These are phyloP conservation scores for Drosophila sucinea DNA, from an alignment of 1,140 invertebrate genomes.

Conservation along the genomic window DNA sequence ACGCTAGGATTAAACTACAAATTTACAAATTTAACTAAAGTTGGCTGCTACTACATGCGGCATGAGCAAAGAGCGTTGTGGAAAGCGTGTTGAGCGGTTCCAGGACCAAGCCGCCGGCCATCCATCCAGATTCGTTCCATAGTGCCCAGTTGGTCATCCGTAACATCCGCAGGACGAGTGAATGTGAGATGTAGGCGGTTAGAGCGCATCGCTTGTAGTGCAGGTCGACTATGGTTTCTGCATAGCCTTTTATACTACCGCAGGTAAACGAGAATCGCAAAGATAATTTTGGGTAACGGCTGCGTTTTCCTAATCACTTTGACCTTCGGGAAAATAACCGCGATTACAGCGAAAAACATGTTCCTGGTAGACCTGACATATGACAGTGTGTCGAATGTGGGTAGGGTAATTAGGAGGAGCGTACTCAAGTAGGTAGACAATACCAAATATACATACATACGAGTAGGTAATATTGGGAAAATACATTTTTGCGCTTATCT, in stretches of 20 bases:
- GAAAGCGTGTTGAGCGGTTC: background rate
- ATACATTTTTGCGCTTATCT: constrained; percentile 2
- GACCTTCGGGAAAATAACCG: constrained; percentile 54
- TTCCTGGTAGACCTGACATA: constrained; percentile 28
- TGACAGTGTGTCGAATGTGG: background rate
- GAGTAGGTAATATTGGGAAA: background rate
- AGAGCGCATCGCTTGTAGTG: constrained; percentile 60
- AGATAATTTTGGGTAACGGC: constrained; percentile 5
- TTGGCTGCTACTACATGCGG: constrained; percentile 47
- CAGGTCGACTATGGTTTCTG: constrained; percentile 39
- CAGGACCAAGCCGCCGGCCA: background rate
- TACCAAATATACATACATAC: background rate
- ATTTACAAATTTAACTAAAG: constrained; percentile 38
- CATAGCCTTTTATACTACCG: constrained; percentile 50
- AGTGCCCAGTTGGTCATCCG: constrained; percentile 4
- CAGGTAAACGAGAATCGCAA: constrained; percentile 43
- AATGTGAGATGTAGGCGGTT: constrained; percentile 39
- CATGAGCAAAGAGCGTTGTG: background rate
- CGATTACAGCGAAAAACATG: constrained; percentile 36
- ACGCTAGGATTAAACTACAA: constrained; percentile 35
- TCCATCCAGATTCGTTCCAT: constrained; percentile 4
- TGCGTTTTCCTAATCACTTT: constrained; percentile 60
- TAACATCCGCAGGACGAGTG: background rate
- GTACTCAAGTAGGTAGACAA: constrained; percentile 7
- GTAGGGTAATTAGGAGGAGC: constrained; percentile 1